Evolutionary conservation across 2,113 vertebrate genomes (phyloP), one percentile per base, ranked within the genome.

Genomic region (Petrocephalus microphthalmus): DNA sequence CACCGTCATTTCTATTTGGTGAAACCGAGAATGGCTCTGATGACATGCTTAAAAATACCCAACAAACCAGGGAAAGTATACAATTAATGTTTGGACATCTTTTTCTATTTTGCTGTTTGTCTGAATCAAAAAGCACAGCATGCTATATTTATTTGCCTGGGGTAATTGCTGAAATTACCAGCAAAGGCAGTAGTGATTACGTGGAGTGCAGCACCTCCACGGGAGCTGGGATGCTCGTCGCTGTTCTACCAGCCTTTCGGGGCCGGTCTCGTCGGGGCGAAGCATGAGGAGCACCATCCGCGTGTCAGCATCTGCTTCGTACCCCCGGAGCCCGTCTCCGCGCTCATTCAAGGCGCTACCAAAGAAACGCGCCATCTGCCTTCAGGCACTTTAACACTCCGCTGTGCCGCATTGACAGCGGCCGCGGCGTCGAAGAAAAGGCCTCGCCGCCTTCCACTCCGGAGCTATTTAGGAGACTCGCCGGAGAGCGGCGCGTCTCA

Each of bases 61-160:
- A 74, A 71, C 13, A 42, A 42, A 33, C 15, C 71, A 78, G 33
- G 33, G 71, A 78, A 15, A 7, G 71, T 78, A 78, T 19, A 42
- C 33, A 42, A 42, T 7, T 78, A 19, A 78, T 42, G 33, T 37
- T 33, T 20, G 49, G 19, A 85, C 54, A 29, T 19, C 29, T 37
- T 85, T 60, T 60, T 67, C 25, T 82, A 82, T 82, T 82, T 84
- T 83, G 83, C n/a, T 47, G 49, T 84, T 85, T 54, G n/a, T 56
- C 2, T 54, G 1, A 85, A 37, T 8, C 13, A 81, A 33, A 81
- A 25, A 84, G 19, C 7, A 29, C 60, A 67, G 10, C 25, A 67
- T 67, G 25, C 25, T 67, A 53, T 29, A 52, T 53, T 17, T 84
- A 49, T 84, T 51, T n/a, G 20, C 82, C 22, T 47, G 42, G 2